Conservation (phyloP, 2,113 vertebrate species). For the Alosa alosa region DNA sequence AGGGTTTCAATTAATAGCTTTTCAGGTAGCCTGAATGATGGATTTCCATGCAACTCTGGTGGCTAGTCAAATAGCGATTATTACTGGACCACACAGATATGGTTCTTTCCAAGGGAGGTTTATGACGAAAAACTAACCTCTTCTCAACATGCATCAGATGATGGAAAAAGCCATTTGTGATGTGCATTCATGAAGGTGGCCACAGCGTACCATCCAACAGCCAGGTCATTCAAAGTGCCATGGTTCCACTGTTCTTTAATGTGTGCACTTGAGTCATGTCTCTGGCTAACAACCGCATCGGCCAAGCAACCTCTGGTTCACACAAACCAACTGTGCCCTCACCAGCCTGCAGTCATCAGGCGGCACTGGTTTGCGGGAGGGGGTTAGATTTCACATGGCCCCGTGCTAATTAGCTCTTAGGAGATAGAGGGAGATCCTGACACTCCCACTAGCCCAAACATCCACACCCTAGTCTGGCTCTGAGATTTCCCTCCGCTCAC, state of each 20-base stretch:
- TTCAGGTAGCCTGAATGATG: not conserved
- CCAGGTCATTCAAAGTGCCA: not conserved
- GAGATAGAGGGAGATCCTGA: slow-evolving; percentile 2
- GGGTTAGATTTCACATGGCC: slow-evolving; percentile 38
- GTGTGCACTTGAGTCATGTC: not conserved
- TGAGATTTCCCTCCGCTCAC: not conserved
- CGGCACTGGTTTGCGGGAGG: slow-evolving; percentile 34
- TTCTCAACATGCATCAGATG: not conserved
- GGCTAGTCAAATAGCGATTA: not conserved
- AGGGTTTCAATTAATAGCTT: not conserved
- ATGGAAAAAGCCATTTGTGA: not conserved
- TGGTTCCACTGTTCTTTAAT: not conserved
- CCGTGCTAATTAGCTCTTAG: slow-evolving; percentile 33
- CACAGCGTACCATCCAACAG: not conserved
- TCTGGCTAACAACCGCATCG: not conserved
- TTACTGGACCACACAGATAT: not conserved
- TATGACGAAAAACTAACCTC: not conserved
- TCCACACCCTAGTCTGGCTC: not conserved
- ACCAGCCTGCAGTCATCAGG: not conserved
- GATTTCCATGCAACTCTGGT: not conserved
- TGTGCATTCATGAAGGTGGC: not conserved
- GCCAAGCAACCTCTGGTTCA: not conserved
- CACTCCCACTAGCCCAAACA: not conserved
- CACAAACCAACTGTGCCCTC: not conserved
- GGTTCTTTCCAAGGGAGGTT: not conserved